Base-by-base conservation (phyloP, 2,888 invertebrate species). In the Pollenia labialis region DNA sequence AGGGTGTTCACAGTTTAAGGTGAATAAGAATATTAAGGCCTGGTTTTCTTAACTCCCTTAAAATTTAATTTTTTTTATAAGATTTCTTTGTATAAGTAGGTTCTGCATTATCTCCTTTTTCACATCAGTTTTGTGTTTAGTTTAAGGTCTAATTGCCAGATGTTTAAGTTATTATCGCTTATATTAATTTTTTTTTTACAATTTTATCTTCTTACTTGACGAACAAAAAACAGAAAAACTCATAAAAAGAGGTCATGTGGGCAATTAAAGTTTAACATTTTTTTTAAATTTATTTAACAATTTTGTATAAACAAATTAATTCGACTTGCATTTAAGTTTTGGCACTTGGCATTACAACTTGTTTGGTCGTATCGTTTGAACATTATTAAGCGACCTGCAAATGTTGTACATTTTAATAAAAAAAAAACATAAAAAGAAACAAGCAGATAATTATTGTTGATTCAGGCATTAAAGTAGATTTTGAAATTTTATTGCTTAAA, bases 401-500 rank as follows among this genome's bases (percentile, higher is more conserved):
- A 44, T 18, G 54, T n/a, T 71, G 56, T n/a, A 42, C 42, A 56
- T 23, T 18, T 50, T 23, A 7, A 11, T 23, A 10, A 64, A 46
- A 0, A 18, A 48, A 14, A 18, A 44, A 23, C 23, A 23, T 23
- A 23, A 23, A 4, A 16, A 62, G 8, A 14, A 9, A 50, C 60
- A 46, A 74, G 40, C 74, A 50, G 16, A 50, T 50, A 75, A 75
- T 62, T 50, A 48, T 71, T 71, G 42, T 71, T 71, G 62, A 62
- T 44, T 80, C 69, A 58, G 58, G 79, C 50, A 60, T 60, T 69
- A 68, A 54, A 68, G 18, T 46, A 48, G 12, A 69, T 79, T 60
- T 69, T 50, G 58, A 68, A 79, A 58, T 79, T 79, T 79, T 69
- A 79, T 79, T 79, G 60, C 79, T 58, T 75, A 48, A 71, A 50